Conservation (phyloP, 1,140 invertebrate species). For the Neelides sp. region DNA sequence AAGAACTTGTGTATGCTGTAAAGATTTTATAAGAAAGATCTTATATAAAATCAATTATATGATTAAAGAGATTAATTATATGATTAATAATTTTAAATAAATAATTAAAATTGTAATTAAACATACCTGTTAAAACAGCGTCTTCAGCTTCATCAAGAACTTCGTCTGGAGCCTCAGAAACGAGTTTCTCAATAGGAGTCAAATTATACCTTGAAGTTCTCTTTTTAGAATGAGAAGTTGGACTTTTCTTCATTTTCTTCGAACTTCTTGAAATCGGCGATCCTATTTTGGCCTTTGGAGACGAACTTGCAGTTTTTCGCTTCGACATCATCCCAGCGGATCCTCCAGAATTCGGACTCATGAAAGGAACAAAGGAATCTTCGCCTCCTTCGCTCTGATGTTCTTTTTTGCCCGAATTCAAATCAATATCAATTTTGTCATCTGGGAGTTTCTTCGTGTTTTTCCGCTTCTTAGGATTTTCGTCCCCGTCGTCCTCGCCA, state of each 20-base stretch:
- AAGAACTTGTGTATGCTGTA: conserved; percentile 22
- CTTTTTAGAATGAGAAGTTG: conserved; percentile 2
- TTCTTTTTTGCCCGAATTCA: too few relatives aligned
- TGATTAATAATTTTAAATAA: too few relatives aligned
- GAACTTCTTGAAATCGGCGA: background rate
- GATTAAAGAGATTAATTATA: conserved; percentile 2
- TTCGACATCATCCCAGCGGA: too few relatives aligned
- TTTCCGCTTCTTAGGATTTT: background rate
- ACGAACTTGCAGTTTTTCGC: background rate
- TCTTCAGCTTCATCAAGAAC: conserved; percentile 6
- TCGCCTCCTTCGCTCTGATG: too few relatives aligned
- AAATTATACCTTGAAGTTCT: conserved; percentile 19
- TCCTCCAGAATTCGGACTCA: too few relatives aligned
- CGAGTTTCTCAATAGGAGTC: conserved; percentile 15
- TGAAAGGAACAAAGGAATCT: too few relatives aligned
- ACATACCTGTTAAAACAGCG: too few relatives aligned
- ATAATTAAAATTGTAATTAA: too few relatives aligned
- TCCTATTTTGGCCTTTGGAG: background rate
- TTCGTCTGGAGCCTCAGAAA: conserved; percentile 11
- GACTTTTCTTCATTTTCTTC: conserved; percentile 10
- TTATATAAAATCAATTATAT: background rate
- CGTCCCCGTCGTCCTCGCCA: background rate
- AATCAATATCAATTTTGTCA: background rate
- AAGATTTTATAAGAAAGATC: background rate
- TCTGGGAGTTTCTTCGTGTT: background rate